Evolutionary conservation across 2,888 invertebrate species (phyloP), one percentile per base, ranked within the genome.

Genomic region (Colostygia pectinataria): DNA sequence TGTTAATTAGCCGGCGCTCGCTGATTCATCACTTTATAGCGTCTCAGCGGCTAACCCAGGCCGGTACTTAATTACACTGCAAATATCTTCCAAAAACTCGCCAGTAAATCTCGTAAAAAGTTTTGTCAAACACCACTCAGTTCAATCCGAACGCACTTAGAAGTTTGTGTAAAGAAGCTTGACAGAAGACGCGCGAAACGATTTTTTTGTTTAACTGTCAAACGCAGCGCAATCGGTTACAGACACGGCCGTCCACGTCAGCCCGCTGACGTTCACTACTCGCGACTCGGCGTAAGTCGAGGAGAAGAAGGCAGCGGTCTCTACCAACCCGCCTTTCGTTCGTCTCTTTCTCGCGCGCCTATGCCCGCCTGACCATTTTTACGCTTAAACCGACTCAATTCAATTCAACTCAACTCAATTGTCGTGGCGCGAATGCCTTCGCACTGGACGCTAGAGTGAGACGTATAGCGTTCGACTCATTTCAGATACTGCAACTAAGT

Each of bases 351-450:
- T 80, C 78, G 76, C 89, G 82, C 77, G 72, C 71, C 80, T 74
- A 80, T 80, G 66, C 83, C 85, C 88, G 79, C 87, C 85, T 82
- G 86, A 84, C 81, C 83, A 83, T 90, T 90, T 90, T 90, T 89
- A 88, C 88, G 76, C 80, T 87, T 89, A 83, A 83, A 83, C 88
- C 88, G 79, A 88, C 88, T 89, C 89, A 88, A 90, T 88, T 87
- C 86, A 89, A 90, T 89, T 89, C 88, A 89, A 90, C 87, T 88
- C 88, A 89, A 89, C 89, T 89, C 88, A 88, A 89, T 89, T 88
- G 87, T 89, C 89, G 86, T 87, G 74, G 82, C 84, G 82, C 84
- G 77, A 89, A 83, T 82, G 84, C 88, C 89, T 89, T 88, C 75
- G 74, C 67, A 80, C 80, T 80, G 88, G 88, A 85, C 88, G 88